Conservation (phyloP, 2,113 vertebrate genomes). For the Paratilapia polleni region DNA sequence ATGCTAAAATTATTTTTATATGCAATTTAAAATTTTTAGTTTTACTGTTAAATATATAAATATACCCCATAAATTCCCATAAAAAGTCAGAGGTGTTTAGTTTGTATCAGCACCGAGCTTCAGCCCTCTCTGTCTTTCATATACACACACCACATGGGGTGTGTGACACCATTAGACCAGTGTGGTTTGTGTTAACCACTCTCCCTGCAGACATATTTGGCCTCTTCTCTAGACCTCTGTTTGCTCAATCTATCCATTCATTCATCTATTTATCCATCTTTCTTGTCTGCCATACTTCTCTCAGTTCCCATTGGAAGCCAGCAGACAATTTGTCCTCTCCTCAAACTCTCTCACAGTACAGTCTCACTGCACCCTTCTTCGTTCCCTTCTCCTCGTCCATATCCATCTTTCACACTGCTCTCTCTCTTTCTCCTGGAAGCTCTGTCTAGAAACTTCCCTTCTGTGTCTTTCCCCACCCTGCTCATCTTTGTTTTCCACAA, state of each 20-base stretch:
- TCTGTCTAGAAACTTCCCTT: not conserved
- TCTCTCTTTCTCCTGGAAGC: not conserved
- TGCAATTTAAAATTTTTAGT: not conserved
- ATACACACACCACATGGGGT: not conserved
- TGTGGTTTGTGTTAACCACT: constrained; percentile 44
- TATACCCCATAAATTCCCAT: not conserved
- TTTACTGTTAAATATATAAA: not conserved
- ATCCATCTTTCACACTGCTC: not conserved
- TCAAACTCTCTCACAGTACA: constrained; percentile 3
- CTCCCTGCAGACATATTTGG: constrained; percentile 56
- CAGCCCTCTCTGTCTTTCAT: not conserved
- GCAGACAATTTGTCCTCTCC: constrained; percentile 22
- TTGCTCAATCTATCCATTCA: constrained; percentile 31
- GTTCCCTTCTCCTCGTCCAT: not conserved
- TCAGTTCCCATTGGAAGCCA: constrained; percentile 39
- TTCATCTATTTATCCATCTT: constrained; percentile 33
- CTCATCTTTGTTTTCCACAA: not conserved
- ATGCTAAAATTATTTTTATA: no score
- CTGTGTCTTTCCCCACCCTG: not conserved
- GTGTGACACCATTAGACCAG: constrained; percentile 48
- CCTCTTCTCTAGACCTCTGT: constrained; percentile 42
- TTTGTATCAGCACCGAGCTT: not conserved
- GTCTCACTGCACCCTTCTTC: constrained; percentile 3
- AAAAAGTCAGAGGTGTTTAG: constrained; percentile 21
- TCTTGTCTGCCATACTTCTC: constrained; percentile 21